phyloP scores from a whole-genome alignment of 2,797 vertebrate species.

The Syngnathus rostellatus region DNA sequence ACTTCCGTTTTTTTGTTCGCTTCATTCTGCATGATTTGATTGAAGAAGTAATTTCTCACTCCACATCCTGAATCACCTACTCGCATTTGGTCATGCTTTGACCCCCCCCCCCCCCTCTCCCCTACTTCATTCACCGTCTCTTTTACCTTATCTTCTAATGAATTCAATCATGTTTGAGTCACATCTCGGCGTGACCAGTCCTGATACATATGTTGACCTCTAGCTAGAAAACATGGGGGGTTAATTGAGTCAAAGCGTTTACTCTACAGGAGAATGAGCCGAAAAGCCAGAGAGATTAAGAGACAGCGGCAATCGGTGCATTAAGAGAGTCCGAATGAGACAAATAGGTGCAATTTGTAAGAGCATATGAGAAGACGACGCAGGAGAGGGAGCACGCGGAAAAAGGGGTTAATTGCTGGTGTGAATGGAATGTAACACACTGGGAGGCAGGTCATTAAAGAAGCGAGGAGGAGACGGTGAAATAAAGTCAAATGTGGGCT shows the following conservation, averaged over 20 bases:
- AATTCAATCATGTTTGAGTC: slow-evolving; percentile 57
- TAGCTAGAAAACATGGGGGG: slow-evolving; percentile 34
- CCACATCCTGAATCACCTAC: slow-evolving; percentile 17
- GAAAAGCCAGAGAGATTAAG: slow-evolving; percentile 16
- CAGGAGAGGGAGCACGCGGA: slow-evolving; percentile 24
- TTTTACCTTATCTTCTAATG: slow-evolving; percentile 50
- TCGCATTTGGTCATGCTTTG: slow-evolving; percentile 12
- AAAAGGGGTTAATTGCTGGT: slow-evolving; percentile 54
- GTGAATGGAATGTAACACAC: slow-evolving; percentile 48
- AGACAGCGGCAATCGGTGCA: slow-evolving; percentile 18
- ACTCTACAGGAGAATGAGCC: slow-evolving; percentile 15
- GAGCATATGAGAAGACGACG: slow-evolving; percentile 27
- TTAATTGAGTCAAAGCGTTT: slow-evolving; percentile 59
- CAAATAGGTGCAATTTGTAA: slow-evolving; percentile 32
- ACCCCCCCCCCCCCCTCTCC: slow-evolving; percentile 14
- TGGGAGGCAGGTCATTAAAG: slow-evolving; percentile 41
- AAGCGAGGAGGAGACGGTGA: slow-evolving; percentile 28
- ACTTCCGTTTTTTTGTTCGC: background rate
- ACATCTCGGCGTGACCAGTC: slow-evolving; percentile 48
- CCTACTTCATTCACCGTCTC: slow-evolving; percentile 14
- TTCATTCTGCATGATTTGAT: slow-evolving; percentile 5
- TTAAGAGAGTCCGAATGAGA: slow-evolving; percentile 35
- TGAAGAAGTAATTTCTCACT: slow-evolving; percentile 7
- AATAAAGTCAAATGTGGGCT: slow-evolving; percentile 56
- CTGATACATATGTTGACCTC: slow-evolving; percentile 58